Evolutionary conservation across 2,797 vertebrate genomes (phyloP), one percentile per base, ranked within the genome.

Genomic region (Neosalanx taihuensis): DNA sequence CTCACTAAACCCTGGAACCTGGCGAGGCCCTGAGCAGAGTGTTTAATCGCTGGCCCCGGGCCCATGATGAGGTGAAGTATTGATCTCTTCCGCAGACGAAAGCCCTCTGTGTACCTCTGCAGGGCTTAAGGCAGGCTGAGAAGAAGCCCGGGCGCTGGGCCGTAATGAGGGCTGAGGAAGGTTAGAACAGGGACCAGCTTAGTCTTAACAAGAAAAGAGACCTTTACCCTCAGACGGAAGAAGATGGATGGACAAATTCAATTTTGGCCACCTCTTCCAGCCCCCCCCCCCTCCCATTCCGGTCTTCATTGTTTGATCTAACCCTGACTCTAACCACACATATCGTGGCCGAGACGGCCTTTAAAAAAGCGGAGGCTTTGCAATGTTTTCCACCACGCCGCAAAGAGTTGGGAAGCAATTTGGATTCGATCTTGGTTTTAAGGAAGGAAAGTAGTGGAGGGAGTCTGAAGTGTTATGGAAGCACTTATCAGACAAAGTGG

Each of bases 21-120:
- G 64, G 68, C 46, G 77, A 56, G 76, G 71, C 76, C 76, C 65
- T 70, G 51, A 70, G 74, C 79, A 83, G 85, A 89, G 88, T 86
- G 85, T 83, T 86, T 89, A 85, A 88, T 85, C 3, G 58, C 76
- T 81, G 80, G 81, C 74, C 80, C 79, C 77, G 76, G 80, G 79
- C 77, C 83, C 74, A 78, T 83, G 79, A 88, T 89, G 86, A 87
- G 86, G 83, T 84, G 79, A 80, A 57, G 67, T 87, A 90, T 91
- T 58, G 86, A 88, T 90, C 84, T 79, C 81, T 76, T 82, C 72
- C 83, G 81, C 75, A 77, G 81, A 83, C 77, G 46, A 83, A 88
- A 86, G 84, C 86, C 80, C 77, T 84, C 71, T 70, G 77, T 78
- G 85, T 83, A 79, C 79, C 75, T 82, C 83, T 81, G 79, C 75